Conservation (phyloP, 92 coral and sea anemone genomes). For the Bergia sp. region DNA sequence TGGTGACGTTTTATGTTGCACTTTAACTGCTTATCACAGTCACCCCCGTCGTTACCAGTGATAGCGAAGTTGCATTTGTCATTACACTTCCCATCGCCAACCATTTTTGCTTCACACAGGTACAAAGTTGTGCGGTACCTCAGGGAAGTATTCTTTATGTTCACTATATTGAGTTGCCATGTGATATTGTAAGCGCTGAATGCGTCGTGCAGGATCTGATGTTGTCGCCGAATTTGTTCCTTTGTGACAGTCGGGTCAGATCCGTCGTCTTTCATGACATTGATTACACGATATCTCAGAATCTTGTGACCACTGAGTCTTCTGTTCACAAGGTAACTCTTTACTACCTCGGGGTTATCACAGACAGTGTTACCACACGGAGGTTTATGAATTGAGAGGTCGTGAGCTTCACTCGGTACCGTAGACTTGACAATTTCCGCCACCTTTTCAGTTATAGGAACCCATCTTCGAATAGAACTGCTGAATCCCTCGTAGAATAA, state of each 20-base stretch:
- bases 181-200: constrained; percentile 79
- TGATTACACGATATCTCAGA: constrained; percentile 78
- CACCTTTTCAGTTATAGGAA: constrained; percentile 50
- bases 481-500: constrained; percentile 76
- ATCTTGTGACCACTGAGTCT: constrained; percentile 67
- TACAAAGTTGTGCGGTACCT: constrained; percentile 76
- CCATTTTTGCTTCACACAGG: constrained; percentile 71
- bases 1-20: constrained; percentile 82
- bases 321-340: constrained; percentile 83
- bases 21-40: constrained; percentile 72
- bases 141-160: constrained; percentile 76
- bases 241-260: constrained; percentile 79
- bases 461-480: constrained; percentile 65
- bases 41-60: constrained; percentile 94
- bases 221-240: constrained; percentile 68
- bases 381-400: constrained; percentile 83
- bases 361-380: constrained; percentile 96
- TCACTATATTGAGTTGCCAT: constrained; percentile 65
- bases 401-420: constrained; percentile 92
- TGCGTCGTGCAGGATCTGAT: constrained; percentile 56
- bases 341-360: constrained; percentile 93
- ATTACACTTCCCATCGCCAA: constrained; percentile 79
- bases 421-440: constrained; percentile 86
- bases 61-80: constrained; percentile 65
- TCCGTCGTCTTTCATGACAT: constrained; percentile 88